phyloP scores from a whole-genome alignment of 1,140 invertebrate genomes.

The Ceratina australensis region DNA sequence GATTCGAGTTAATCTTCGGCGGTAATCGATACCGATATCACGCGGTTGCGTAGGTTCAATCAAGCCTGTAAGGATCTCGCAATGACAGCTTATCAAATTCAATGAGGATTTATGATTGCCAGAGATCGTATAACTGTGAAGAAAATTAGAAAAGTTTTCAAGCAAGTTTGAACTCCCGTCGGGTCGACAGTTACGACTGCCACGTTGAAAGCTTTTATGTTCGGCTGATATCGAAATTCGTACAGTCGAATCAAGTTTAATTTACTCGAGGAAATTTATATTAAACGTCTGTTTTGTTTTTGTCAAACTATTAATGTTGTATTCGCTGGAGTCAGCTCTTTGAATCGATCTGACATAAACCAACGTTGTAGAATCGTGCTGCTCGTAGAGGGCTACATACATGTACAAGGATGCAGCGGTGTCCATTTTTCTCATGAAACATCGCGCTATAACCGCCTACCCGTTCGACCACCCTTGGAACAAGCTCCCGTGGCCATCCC shows the following conservation, averaged over 20 bases:
- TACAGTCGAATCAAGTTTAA: conserved; percentile 9
- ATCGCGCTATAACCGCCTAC: conserved; percentile 56
- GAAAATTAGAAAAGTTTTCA: neutral
- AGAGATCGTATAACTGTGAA: neutral
- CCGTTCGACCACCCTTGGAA: conserved; percentile 44
- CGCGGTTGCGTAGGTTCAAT: neutral
- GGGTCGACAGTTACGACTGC: neutral
- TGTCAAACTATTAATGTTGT: too few species aligned
- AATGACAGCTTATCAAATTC: neutral
- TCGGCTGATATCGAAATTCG: neutral
- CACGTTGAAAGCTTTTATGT: too few species aligned
- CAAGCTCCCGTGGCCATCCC: conserved; percentile 1
- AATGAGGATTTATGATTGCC: neutral
- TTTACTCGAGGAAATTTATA: neutral
- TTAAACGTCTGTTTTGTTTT: neutral
- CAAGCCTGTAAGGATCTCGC: neutral
- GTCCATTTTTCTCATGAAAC: conserved; percentile 54
- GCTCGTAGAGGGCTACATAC: too few species aligned
- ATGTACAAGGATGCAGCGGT: conserved; percentile 11
- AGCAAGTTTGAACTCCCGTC: neutral
- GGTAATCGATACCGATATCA: neutral
- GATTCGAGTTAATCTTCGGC: too few species aligned
- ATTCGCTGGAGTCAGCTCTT: neutral
- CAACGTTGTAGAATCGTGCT: conserved; percentile 24
- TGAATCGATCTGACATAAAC: conserved; percentile 10